phyloP scores from a whole-genome alignment of 2,797 vertebrate genomes.

The Arremon brunneinucha region DNA sequence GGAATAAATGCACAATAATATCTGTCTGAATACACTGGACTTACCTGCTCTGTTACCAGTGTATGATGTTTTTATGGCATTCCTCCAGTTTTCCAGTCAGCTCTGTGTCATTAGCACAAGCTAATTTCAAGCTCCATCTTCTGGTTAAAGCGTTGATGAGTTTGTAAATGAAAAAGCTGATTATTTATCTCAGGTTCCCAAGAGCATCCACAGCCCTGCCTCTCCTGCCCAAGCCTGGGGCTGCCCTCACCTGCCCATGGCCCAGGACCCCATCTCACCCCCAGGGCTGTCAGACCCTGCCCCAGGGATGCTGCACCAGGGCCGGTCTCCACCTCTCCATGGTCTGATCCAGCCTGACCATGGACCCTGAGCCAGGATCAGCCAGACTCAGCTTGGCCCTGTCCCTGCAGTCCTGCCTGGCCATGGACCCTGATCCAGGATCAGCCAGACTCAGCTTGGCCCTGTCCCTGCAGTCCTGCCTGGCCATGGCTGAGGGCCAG shows the following conservation, averaged over 20 bases:
- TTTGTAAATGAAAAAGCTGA: neutral
- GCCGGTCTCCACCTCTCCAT: neutral
- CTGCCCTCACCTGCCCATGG: fast-evolving
- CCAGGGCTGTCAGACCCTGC: neutral
- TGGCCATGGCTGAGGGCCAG: fast-evolving
- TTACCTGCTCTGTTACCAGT: neutral
- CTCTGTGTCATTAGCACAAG: neutral
- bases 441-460: neutral
- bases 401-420: neutral
- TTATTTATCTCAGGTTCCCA: neutral
- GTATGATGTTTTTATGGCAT: neutral
- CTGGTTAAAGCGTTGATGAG: neutral
- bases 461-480: fast-evolving
- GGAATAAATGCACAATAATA: neutral
- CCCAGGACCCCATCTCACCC: no score
- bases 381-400: fast-evolving
- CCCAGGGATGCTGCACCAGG: fast-evolving
- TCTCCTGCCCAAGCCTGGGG: fast-evolving
- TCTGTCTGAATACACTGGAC: neutral
- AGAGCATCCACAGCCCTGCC: neutral
- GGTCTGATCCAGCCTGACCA: neutral
- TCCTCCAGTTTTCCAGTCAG: neutral
- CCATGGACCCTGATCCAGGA: fast-evolving
- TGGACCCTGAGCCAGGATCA: fast-evolving
- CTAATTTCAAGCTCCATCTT: conserved; percentile 10